A percentile compares a stretch with the other conserved stretches of the same genome.
These are phyloP conservation scores for Drosophila subpulchrella DNA, from an alignment of 1,140 invertebrate species.

Conservation along the genomic window DNA sequence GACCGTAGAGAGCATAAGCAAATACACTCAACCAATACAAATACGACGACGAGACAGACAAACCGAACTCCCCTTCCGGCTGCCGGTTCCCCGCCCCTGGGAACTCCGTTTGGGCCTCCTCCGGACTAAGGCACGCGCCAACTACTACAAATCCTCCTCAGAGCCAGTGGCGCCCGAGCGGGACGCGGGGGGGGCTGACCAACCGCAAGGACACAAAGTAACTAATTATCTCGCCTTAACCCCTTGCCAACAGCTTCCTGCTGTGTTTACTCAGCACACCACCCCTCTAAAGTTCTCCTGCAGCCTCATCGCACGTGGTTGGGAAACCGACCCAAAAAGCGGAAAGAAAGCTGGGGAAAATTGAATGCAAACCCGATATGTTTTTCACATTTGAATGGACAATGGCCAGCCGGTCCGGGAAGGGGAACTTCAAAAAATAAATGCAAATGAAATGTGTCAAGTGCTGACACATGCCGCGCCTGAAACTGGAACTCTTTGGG, in stretches of 20 bases:
- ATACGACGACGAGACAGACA: constrained; percentile 54
- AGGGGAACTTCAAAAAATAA: constrained; percentile 11
- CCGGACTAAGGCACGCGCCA: constrained; percentile 63
- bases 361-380: constrained; percentile 65
- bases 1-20: constrained; percentile 78
- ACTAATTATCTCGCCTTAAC: constrained; percentile 81
- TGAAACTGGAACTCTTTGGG: constrained; percentile 16
- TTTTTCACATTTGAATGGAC: constrained; percentile 68
- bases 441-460: constrained; percentile 77
- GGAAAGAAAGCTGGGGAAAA: constrained; percentile 33
- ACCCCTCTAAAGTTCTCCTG: constrained; percentile 6
- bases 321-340: constrained; percentile 41
- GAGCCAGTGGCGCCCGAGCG: constrained; percentile 16
- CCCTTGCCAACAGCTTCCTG: constrained; percentile 51
- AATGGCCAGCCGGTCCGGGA: constrained; percentile 27
- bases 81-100: background rate
- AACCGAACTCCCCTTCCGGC: constrained; percentile 24
- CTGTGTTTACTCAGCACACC: constrained; percentile 63
- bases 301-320: constrained; percentile 52
- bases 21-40: constrained; percentile 81
- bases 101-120: constrained; percentile 29
- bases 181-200: constrained; percentile 10
- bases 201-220: constrained; percentile 75
- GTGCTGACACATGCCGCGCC: constrained; percentile 55
- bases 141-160: constrained; percentile 56